A percentile compares a stretch with the other conserved stretches of the same genome.
Conservation (phyloP, 2,888 invertebrate genomes). For the Drosophila koepferae region DNA sequence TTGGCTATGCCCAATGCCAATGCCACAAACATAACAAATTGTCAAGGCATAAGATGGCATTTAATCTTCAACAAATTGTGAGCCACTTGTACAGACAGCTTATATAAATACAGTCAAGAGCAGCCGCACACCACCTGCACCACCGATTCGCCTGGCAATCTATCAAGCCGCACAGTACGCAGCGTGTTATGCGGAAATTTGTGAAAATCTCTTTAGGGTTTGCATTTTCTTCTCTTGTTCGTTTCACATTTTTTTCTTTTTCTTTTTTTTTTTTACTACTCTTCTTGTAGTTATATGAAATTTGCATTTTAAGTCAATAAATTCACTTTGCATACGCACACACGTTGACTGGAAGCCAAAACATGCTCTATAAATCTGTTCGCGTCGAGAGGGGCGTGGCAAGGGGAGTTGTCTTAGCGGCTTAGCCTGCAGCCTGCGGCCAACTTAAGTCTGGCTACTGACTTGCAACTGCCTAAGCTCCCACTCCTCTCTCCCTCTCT, state of each 20-base stretch:
- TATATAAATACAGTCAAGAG: slow-evolving; percentile 69
- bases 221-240: slow-evolving; percentile 19
- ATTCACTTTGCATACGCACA: slow-evolving; percentile 83
- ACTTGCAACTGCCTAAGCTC: slow-evolving; percentile 31
- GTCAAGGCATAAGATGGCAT: slow-evolving; percentile 77
- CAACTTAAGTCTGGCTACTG: slow-evolving; percentile 52
- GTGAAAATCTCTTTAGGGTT: slow-evolving; percentile 68
- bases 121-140: slow-evolving; percentile 22
- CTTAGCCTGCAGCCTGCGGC: slow-evolving; percentile 48
- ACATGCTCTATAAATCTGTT: slow-evolving; percentile 79
- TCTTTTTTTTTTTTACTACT: background rate
- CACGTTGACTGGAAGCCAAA: slow-evolving; percentile 64
- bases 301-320: slow-evolving; percentile 85
- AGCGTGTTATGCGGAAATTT: slow-evolving; percentile 77
- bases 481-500: background rate
- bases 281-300: slow-evolving; percentile 67
- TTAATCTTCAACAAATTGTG: slow-evolving; percentile 80
- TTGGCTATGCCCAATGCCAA: slow-evolving; percentile 41
- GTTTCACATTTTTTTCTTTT: slow-evolving; percentile 5
- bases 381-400: slow-evolving; percentile 12
- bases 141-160: slow-evolving; percentile 60
- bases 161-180: slow-evolving; percentile 64
- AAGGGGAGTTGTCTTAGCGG: slow-evolving; percentile 45
- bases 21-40: slow-evolving; percentile 69
- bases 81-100: slow-evolving; percentile 79